Conservation (phyloP, 1,140 invertebrate genomes). For the Drosophila hydei region DNA sequence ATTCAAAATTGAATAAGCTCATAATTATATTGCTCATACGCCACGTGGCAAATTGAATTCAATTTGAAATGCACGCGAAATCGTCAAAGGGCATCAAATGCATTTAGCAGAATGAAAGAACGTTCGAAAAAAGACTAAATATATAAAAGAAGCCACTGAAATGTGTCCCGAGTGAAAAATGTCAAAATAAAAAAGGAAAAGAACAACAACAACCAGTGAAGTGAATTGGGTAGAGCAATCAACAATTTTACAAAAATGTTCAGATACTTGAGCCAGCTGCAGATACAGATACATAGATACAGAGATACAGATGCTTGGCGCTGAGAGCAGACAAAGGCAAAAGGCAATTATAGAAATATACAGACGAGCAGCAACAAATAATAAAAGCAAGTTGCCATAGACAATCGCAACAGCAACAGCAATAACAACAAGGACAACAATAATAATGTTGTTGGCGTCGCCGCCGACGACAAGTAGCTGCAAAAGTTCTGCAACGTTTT, state of each 20-base stretch:
- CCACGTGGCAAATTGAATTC: slow-evolving; percentile 12
- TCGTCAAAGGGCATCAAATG: slow-evolving; percentile 35
- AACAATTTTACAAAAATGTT: slow-evolving; percentile 51
- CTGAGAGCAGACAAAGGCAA: slow-evolving; percentile 68
- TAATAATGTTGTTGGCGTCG: slow-evolving; percentile 35
- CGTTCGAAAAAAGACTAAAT: slow-evolving; percentile 12
- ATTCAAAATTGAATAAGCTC: slow-evolving; percentile 20
- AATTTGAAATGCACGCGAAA: slow-evolving; percentile 27
- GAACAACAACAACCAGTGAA: slow-evolving; percentile 48
- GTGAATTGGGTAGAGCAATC: slow-evolving; percentile 37
- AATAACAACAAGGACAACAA: slow-evolving; percentile 31
- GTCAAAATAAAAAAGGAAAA: not conserved
- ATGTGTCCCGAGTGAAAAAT: not conserved
- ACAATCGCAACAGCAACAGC: slow-evolving; percentile 64
- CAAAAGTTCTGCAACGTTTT: slow-evolving; percentile 80
- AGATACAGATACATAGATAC: slow-evolving; percentile 26
- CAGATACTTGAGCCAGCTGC: slow-evolving; percentile 42
- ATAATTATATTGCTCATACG: slow-evolving; percentile 27
- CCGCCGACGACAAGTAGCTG: slow-evolving; percentile 50
- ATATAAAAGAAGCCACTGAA: slow-evolving; percentile 10
- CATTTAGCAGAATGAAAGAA: slow-evolving; percentile 16
- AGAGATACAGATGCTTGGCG: slow-evolving; percentile 44
- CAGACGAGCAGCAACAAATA: slow-evolving; percentile 68
- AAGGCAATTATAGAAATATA: slow-evolving; percentile 81
- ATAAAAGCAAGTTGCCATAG: slow-evolving; percentile 76